These are phyloP conservation scores for Ctena decussata DNA, from an alignment of 2,888 invertebrate species.

Conservation along the genomic window DNA sequence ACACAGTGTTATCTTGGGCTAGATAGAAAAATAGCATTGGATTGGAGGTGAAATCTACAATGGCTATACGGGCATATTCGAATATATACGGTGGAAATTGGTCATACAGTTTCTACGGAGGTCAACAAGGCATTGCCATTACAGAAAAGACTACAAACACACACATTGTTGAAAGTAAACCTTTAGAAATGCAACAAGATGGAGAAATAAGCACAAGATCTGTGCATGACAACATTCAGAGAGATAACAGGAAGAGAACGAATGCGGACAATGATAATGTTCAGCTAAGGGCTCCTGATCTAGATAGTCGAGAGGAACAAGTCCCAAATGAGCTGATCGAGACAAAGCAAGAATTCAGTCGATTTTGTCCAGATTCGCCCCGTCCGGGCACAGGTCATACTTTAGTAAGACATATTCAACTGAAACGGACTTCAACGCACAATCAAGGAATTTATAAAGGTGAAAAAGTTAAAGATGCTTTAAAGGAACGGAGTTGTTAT, in stretches of 20 bases:
- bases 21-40: too few species aligned
- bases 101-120: constrained; percentile 1
- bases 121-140: background rate
- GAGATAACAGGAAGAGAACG: background rate
- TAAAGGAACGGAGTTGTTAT: too few species aligned
- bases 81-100: background rate
- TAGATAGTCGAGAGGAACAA: too few species aligned
- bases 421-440: too few species aligned
- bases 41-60: background rate
- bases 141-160: background rate
- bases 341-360: too few species aligned
- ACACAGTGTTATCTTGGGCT: background rate
- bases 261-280: background rate
- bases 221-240: background rate
- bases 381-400: background rate
- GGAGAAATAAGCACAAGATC: background rate
- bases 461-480: too few species aligned
- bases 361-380: background rate
- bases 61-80: background rate
- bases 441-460: too few species aligned
- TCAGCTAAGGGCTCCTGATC: too few species aligned
- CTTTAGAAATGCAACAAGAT: background rate
- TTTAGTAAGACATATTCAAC: background rate
- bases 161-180: background rate
- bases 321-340: too few species aligned